Conservation (phyloP, 1,140 invertebrate species). For the Euura lappo region DNA sequence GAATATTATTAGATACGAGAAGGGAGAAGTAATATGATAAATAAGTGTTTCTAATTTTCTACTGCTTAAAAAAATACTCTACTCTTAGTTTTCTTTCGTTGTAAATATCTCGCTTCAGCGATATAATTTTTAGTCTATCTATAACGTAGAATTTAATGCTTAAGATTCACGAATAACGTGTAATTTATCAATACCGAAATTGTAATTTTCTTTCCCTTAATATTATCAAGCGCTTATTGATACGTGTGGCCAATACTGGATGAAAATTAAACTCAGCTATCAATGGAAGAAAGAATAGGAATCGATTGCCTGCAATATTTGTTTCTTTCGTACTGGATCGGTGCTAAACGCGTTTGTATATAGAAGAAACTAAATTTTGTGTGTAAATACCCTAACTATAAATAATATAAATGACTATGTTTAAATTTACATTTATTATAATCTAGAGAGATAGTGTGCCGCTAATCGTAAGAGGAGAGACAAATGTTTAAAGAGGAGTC, state of each 20-base stretch:
- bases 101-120: not conserved
- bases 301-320: not conserved
- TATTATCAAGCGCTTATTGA: no score
- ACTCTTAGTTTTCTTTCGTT: not conserved
- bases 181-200: not conserved
- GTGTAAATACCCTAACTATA: slow-evolving; percentile 38
- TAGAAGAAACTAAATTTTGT: slow-evolving; percentile 31
- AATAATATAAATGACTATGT: slow-evolving; percentile 23
- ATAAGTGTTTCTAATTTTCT: not conserved
- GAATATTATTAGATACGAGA: not conserved
- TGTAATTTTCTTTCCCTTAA: not conserved
- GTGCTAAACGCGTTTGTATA: slow-evolving; percentile 48
- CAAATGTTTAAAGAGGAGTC: slow-evolving; percentile 15
- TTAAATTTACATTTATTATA: slow-evolving; percentile 46
- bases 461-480: slow-evolving; percentile 20
- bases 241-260: no score
- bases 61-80: not conserved
- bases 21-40: not conserved
- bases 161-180: not conserved
- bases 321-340: slow-evolving; percentile 23
- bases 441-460: slow-evolving; percentile 34
- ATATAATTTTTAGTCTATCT: not conserved
- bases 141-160: not conserved
- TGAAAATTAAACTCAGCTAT: no score
- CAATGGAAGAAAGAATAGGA: no score